Evolutionary conservation across 2,113 vertebrate genomes (phyloP).

Genomic region (Anarrhichthys ocellatus): DNA sequence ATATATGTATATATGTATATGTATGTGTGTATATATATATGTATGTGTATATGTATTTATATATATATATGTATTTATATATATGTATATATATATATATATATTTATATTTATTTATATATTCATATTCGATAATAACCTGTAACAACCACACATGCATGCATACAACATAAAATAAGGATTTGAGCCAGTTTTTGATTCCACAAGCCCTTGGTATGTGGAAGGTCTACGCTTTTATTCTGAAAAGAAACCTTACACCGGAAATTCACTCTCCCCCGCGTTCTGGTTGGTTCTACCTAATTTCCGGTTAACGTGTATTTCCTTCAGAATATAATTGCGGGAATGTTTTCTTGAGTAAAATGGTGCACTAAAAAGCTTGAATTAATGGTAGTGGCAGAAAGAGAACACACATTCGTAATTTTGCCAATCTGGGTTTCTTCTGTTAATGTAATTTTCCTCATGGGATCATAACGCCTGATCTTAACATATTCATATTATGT

Average conservation of each 20-base stretch:
- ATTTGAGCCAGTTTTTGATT: not conserved
- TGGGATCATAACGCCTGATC: not conserved
- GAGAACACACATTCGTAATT: too few relatives aligned
- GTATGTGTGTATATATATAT: too few relatives aligned
- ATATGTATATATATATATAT: too few relatives aligned
- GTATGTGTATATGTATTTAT: too few relatives aligned
- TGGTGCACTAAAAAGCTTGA: not conserved
- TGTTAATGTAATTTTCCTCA: not conserved
- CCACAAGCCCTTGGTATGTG: not conserved
- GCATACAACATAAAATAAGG: not conserved
- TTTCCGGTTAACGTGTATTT: not conserved
- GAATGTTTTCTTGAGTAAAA: not conserved
- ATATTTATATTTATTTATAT: too few relatives aligned
- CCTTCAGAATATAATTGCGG: slow-evolving; percentile 10
- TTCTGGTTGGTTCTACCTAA: not conserved
- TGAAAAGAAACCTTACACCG: not conserved
- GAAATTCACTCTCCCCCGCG: not conserved
- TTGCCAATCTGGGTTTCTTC: not conserved
- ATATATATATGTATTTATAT: too few relatives aligned
- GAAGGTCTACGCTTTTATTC: not conserved
- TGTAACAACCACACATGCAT: not conserved
- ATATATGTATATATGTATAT: too few relatives aligned
- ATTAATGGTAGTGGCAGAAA: not conserved
- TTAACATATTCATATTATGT: not conserved
- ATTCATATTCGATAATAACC: not conserved